Evolutionary conservation across 2,797 vertebrate species (phyloP), one percentile per base, ranked within the genome.

Genomic region (Eleutherodactylus coqui): DNA sequence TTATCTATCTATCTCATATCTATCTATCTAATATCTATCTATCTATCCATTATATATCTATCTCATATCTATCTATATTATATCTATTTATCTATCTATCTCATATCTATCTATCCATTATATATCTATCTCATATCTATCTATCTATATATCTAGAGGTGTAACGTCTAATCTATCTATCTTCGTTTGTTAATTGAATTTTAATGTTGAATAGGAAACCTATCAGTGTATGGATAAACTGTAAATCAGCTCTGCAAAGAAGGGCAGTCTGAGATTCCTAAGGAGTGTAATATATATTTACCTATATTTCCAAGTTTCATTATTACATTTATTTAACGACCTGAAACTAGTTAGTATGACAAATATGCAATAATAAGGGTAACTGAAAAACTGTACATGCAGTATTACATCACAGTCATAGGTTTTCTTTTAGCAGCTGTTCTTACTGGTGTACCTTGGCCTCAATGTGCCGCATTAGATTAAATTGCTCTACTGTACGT

Each of bases 381-480:
- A 43, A 24, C 9, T 41, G 21, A 13, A 45, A 14, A 45, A 69
- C 67, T 43, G 14, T 34, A 53, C 36, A 67, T 69, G 7, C 70
- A n/a, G 41, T 45, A 82, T 86, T 82, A 76, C 53, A 82, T 82
- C 45, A 82, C 24, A 82, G 78, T 29, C 55, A 75, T 27, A 38
- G 55, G 64, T 76, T 82, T 81, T 49, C 51, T 75, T 81, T 86
- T 55, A 82, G 70, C 85, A 86, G 70, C 78, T 86, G 85, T 82
- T 86, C 79, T 76, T 81, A 27, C 53, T 60, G 53, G 69, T 62
- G 21, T 60, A 82, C 79, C 85, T 86, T 86, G 85, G 69, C 85
- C 85, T 86, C 79, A 86, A 86, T 82, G 85, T 86, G 85, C 77
- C 79, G 60, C 43, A 38, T 82, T 86, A 86, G 85, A 82, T 86